A percentile compares a stretch with the other conserved stretches of the same genome.
These are phyloP conservation scores for Semnornis frantzii DNA, from an alignment of 2,113 vertebrate genomes.

Conservation along the genomic window DNA sequence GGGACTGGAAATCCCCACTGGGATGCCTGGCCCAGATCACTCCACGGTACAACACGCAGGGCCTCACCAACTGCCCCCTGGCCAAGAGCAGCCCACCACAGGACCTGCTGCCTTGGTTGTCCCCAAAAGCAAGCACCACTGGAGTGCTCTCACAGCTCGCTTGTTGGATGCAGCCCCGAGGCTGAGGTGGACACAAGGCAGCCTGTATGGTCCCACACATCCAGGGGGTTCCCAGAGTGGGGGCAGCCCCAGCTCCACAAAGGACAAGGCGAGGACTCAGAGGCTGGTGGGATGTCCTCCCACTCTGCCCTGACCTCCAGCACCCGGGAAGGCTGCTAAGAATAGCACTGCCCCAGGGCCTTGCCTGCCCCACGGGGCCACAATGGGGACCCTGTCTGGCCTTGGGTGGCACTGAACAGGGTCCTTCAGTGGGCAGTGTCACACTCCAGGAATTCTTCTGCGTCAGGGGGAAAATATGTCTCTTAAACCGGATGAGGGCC, in stretches of 20 bases:
- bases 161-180: background rate
- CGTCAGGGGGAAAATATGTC: conserved; percentile 79
- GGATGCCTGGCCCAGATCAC: background rate
- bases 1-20: background rate
- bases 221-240: background rate
- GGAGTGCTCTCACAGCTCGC: background rate
- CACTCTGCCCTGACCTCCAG: background rate
- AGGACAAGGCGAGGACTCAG: background rate
- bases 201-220: background rate
- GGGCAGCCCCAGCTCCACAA: background rate
- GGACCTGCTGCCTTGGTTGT: background rate
- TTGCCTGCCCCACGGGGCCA: conserved; percentile 49
- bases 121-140: background rate
- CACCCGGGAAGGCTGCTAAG: conserved; percentile 49
- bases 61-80: background rate
- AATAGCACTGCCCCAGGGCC: conserved; percentile 64
- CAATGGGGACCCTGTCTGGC: conserved; percentile 76
- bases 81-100: rapidly evolving
- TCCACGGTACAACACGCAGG: background rate
- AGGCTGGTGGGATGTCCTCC: background rate
- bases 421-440: conserved; percentile 71
- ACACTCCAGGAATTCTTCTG: conserved; percentile 75
- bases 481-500: background rate
- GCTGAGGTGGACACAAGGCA: background rate
- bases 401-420: conserved; percentile 46